phyloP scores from a whole-genome alignment of 2,888 invertebrate genomes.

The Brenthis ino region DNA sequence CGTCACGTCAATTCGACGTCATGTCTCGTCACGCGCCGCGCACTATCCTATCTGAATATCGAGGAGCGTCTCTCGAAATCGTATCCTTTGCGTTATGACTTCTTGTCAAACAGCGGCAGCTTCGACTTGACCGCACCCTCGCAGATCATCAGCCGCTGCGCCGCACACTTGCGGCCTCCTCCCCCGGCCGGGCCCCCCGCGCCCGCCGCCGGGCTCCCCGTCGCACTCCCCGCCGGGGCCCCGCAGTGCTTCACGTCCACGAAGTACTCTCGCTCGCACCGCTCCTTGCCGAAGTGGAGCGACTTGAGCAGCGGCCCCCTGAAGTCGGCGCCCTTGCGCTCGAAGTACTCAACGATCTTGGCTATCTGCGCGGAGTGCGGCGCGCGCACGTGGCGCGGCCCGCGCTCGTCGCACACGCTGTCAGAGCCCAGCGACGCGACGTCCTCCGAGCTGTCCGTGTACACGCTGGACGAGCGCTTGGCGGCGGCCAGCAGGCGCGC shows the following conservation, averaged over 20 bases:
- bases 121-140: constrained; percentile 94
- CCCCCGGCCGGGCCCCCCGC: constrained; percentile 37
- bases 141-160: constrained; percentile 88
- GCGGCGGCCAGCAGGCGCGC: constrained; percentile 76
- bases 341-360: constrained; percentile 94
- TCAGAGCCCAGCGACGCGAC: constrained; percentile 91
- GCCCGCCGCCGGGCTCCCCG: constrained; percentile 38
- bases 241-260: constrained; percentile 52
- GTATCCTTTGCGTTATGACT: constrained; percentile 57
- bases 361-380: constrained; percentile 86
- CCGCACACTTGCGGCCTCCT: constrained; percentile 71
- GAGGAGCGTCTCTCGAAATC: constrained; percentile 33
- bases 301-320: constrained; percentile 42
- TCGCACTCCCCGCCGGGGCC: constrained; percentile 34
- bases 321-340: constrained; percentile 86
- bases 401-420: constrained; percentile 86
- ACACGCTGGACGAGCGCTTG: constrained; percentile 90
- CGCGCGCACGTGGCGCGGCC: constrained; percentile 74
- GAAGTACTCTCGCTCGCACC: constrained; percentile 47
- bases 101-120: constrained; percentile 90
- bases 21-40: constrained; percentile 4
- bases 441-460: constrained; percentile 94
- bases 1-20: too few species aligned
- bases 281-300: constrained; percentile 41
- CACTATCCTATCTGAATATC: constrained; percentile 27